Evolutionary conservation across 2,888 invertebrate genomes (phyloP).

Genomic region (Lymantria monacha): DNA sequence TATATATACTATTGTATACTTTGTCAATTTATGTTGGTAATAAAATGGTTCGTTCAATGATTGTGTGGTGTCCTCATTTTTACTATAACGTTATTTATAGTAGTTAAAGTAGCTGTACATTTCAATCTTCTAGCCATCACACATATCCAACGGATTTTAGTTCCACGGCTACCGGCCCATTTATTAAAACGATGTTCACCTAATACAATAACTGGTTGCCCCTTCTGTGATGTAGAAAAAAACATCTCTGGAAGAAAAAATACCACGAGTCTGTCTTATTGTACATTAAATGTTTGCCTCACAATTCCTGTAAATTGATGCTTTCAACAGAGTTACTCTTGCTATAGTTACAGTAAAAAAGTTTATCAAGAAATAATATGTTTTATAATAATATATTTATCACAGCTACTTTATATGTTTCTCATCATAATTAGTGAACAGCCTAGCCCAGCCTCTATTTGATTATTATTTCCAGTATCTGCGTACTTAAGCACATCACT

Average conservation of each 20-base stretch:
- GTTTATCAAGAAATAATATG: too few species aligned
- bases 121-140: constrained; percentile 32
- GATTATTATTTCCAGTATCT: too few species aligned
- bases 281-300: neutral
- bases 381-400: too few species aligned
- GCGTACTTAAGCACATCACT: too few species aligned
- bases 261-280: neutral
- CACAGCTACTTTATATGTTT: too few species aligned
- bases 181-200: constrained; percentile 42
- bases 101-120: constrained; percentile 45
- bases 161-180: constrained; percentile 35
- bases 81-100: constrained; percentile 38
- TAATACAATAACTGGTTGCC: constrained; percentile 51
- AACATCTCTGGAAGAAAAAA: neutral
- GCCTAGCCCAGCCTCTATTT: too few species aligned
- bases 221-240: neutral
- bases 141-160: constrained; percentile 43
- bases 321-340: too few species aligned
- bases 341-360: too few species aligned
- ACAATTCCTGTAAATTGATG: too few species aligned
- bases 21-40: too few species aligned
- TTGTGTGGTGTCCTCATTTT: constrained; percentile 30
- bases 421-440: too few species aligned
- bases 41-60: neutral
- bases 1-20: too few species aligned